Evolutionary conservation across 2,797 vertebrate species (phyloP), one percentile per base, ranked within the genome.

Genomic region (Cephalopachus bancanus): DNA sequence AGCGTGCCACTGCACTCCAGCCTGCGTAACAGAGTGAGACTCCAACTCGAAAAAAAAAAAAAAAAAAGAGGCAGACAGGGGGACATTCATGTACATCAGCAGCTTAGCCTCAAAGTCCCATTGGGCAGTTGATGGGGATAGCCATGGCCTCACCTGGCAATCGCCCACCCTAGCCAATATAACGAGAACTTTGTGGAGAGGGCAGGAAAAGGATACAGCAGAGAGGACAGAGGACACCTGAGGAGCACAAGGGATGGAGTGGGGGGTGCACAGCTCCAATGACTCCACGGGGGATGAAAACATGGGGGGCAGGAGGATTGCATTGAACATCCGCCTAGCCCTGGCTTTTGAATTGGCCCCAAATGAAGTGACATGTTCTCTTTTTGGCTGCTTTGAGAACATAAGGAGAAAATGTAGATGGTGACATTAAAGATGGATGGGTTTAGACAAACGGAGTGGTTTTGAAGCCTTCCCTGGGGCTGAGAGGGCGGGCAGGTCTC

Each of bases 291-390:
- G 81, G 72, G 67, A 86, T 53, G n/a, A 78, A 85, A 79, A 65
- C 87, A 59, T 1, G 1, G 28, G 8, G n/a, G 30, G 7, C 16
- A 8, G 7, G 59, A 15, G 12, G 5, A 33, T 20, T 0, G 15
- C 28, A 81, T 9, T 15, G 78, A 91, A 83, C 62, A 94, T 89
- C n/a, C 9, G 0, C 78, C 74, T 83, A 53, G 93, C 71, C 60
- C 96, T 85, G 83, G 80, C 83, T 94, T 97, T 96, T 89, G 96
- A 95, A 85, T 91, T 44, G 30, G 91, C 83, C 96, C 93, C 97
- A 95, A 93, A 84, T 86, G 93, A 88, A 81, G 94, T 97, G 96
- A 97, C 91, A 96, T 97, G 98, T 98, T 97, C 94, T 91, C 92
- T 80, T 95, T 94, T 94, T 92, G 97, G 97, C 92, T 93, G 88